Evolutionary conservation across 1,140 invertebrate genomes (phyloP).

Genomic region (Acyrthosiphon pisum): DNA sequence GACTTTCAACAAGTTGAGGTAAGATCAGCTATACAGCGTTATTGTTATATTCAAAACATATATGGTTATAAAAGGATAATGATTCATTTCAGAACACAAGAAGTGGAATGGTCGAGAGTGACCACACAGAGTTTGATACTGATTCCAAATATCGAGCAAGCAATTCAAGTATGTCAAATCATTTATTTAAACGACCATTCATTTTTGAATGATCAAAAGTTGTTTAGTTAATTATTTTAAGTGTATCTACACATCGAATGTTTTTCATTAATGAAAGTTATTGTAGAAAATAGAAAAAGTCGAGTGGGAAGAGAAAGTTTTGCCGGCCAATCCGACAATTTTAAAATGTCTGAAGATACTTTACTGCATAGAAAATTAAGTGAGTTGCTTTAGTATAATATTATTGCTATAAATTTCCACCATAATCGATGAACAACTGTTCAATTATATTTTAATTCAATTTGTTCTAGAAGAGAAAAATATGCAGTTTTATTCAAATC

Average conservation of each 20-base stretch:
- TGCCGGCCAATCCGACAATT: neutral
- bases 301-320: neutral
- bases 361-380: conserved; percentile 46
- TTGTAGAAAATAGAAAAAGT: neutral
- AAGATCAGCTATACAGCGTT: neutral
- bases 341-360: conserved; percentile 50
- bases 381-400: neutral
- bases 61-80: neutral
- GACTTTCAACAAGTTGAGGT: conserved; percentile 6
- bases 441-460: neutral
- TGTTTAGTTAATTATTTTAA: neutral
- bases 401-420: neutral
- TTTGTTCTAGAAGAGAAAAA: conserved; percentile 49
- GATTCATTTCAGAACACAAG: neutral
- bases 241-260: neutral
- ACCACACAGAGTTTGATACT: neutral
- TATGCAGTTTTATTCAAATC: conserved; percentile 49
- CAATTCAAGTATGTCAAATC: neutral
- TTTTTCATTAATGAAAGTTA: neutral
- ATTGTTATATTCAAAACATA: neutral
- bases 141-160: neutral
- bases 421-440: neutral
- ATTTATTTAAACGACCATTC: neutral
- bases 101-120: neutral
- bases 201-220: neutral